These are phyloP conservation scores for Hydrotaea diabolus DNA, from an alignment of 2,888 invertebrate genomes.

Conservation along the genomic window DNA sequence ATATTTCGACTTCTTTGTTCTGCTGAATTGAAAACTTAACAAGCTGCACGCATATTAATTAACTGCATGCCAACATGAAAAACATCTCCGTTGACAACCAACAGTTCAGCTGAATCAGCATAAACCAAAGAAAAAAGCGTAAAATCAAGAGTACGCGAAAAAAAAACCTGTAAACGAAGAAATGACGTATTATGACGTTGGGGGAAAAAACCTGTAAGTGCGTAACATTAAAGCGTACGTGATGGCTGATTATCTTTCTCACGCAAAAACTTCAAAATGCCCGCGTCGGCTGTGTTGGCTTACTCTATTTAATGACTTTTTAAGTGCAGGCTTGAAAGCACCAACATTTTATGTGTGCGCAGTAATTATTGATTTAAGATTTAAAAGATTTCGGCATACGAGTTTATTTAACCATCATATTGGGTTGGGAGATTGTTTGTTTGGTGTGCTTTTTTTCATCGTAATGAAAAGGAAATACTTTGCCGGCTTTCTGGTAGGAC, in stretches of 20 bases:
- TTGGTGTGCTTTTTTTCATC: neutral
- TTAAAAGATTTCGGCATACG: conserved; percentile 2
- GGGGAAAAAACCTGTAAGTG: neutral
- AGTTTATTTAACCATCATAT: neutral
- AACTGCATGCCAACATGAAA: no score
- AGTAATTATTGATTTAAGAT: conserved; percentile 32
- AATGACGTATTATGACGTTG: conserved; percentile 4
- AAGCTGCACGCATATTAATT: neutral
- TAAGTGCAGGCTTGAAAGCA: neutral
- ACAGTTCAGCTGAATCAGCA: neutral
- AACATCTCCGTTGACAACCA: neutral
- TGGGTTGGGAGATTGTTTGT: neutral
- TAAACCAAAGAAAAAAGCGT: neutral
- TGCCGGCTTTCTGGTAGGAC: neutral
- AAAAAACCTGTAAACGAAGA: neutral
- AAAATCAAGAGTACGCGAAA: no score
- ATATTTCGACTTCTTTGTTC: neutral
- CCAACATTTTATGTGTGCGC: neutral
- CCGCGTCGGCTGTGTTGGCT: neutral
- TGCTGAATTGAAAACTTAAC: neutral
- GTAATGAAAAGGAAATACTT: neutral
- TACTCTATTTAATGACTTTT: conserved; percentile 23
- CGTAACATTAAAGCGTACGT: conserved; percentile 27
- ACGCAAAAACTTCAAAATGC: conserved; percentile 9
- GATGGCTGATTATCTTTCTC: conserved; percentile 20